Evolutionary conservation across 2,797 vertebrate species (phyloP).

Genomic region (Protonibea diacanthus): DNA sequence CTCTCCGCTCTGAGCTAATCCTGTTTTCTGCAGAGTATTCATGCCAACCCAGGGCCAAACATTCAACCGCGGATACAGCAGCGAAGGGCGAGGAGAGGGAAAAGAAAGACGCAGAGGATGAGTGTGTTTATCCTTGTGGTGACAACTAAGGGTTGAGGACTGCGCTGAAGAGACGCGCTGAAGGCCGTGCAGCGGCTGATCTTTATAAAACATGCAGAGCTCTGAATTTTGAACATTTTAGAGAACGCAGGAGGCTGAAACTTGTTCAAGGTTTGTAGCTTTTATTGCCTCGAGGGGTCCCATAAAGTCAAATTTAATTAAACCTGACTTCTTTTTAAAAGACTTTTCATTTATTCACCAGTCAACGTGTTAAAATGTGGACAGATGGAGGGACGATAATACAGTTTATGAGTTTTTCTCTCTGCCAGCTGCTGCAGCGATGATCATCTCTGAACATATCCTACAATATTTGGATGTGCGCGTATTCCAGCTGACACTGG

Average conservation of each 20-base stretch:
- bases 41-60: conserved; percentile 50
- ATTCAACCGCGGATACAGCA: conserved; percentile 17
- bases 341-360: conserved; percentile 7
- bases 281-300: conserved; percentile 5
- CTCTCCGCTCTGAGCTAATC: conserved; percentile 67
- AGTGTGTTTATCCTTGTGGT: conserved; percentile 54
- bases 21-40: conserved; percentile 63
- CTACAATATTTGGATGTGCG: neutral
- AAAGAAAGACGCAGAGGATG: conserved; percentile 33
- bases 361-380: neutral
- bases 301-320: neutral
- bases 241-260: conserved; percentile 16
- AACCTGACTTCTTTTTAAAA: neutral
- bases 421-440: neutral
- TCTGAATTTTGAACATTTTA: neutral
- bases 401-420: neutral
- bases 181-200: conserved; percentile 11
- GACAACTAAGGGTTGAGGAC: conserved; percentile 45
- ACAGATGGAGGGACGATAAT: neutral
- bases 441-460: neutral
- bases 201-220: neutral
- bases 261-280: conserved; percentile 21
- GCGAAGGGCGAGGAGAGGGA: conserved; percentile 8
- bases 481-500: neutral
- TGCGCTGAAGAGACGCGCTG: conserved; percentile 3